Conservation (phyloP, 2,888 invertebrate genomes). For the Synanthedon tipuliformis region DNA sequence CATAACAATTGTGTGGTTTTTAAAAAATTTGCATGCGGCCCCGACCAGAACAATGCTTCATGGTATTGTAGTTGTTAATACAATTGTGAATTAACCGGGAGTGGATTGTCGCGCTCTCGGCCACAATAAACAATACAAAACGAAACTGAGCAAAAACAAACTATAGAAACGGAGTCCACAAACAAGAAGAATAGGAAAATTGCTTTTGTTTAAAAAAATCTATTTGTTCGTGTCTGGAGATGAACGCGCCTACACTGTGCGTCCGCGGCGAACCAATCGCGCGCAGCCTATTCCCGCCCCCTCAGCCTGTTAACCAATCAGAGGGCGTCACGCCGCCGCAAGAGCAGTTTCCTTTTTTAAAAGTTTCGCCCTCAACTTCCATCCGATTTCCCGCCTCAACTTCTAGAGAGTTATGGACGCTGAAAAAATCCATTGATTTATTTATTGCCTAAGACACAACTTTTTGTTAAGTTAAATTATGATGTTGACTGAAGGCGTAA, state of each 20-base stretch:
- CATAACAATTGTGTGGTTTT: constrained; percentile 57
- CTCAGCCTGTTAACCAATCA: constrained; percentile 46
- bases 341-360: constrained; percentile 69
- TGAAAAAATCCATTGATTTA: constrained; percentile 61
- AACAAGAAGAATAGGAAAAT: constrained; percentile 70
- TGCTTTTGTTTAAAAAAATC: constrained; percentile 69
- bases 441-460: constrained; percentile 46
- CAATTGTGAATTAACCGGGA: constrained; percentile 64
- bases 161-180: constrained; percentile 56
- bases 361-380: constrained; percentile 66
- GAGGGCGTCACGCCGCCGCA: constrained; percentile 37
- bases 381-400: constrained; percentile 66
- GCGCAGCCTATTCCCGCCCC: constrained; percentile 50
- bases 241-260: constrained; percentile 58
- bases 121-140: constrained; percentile 67
- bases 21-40: constrained; percentile 52
- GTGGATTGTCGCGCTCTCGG: constrained; percentile 59
- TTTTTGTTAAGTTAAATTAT: constrained; percentile 60
- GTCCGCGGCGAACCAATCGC: constrained; percentile 50
- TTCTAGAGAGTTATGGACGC: constrained; percentile 59
- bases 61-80: constrained; percentile 49
- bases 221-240: constrained; percentile 65
- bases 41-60: constrained; percentile 39
- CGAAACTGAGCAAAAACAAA: constrained; percentile 60
- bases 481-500: constrained; percentile 43